phyloP scores from a whole-genome alignment of 2,888 invertebrate species.

The Rhingia rostrata region DNA sequence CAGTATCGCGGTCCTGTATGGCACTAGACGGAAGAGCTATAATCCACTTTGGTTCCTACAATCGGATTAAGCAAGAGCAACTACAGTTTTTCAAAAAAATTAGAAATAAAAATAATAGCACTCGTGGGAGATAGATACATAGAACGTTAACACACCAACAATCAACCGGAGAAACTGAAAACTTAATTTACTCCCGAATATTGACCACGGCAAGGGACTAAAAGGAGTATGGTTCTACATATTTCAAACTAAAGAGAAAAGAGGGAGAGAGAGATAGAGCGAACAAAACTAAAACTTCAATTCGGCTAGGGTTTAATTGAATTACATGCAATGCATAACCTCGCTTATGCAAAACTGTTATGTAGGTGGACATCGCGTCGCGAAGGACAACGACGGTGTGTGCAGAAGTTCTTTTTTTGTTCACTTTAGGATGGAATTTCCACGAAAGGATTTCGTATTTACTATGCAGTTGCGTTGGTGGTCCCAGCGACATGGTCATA shows the following conservation, averaged over 20 bases:
- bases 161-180: constrained; percentile 54
- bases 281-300: constrained; percentile 2
- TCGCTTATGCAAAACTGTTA: constrained; percentile 56
- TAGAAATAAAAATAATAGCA: constrained; percentile 7
- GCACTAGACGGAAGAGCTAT: constrained; percentile 6
- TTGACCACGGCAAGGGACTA: constrained; percentile 30
- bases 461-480: constrained; percentile 19
- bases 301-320: constrained; percentile 51
- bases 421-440: neutral
- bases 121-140: neutral
- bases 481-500: constrained; percentile 15
- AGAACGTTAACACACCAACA: constrained; percentile 51
- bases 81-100: constrained; percentile 5
- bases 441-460: constrained; percentile 20
- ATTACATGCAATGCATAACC: constrained; percentile 31
- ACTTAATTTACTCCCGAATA: constrained; percentile 51
- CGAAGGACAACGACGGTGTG: constrained; percentile 27
- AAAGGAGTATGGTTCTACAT: constrained; percentile 10
- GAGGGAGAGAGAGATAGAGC: neutral
- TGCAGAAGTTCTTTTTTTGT: constrained; percentile 38
- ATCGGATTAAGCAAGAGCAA: constrained; percentile 53
- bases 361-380: constrained; percentile 42
- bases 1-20: neutral
- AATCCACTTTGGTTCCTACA: constrained; percentile 42
- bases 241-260: constrained; percentile 13